Conservation (phyloP, 2,888 invertebrate species). For the Cheilosia variabilis region DNA sequence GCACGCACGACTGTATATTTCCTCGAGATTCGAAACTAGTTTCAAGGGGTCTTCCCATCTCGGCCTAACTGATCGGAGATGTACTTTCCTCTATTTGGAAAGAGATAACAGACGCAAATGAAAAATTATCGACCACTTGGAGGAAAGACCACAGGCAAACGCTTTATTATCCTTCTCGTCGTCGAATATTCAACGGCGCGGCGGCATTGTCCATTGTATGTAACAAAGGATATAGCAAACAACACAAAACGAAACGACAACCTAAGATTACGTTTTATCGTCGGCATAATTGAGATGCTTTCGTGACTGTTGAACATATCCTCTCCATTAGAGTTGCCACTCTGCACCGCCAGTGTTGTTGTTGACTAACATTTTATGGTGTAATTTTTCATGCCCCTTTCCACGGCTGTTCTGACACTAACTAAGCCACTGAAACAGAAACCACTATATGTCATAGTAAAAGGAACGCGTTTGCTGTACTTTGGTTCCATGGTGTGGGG, state of each 20-base stretch:
- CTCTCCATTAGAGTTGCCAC: conserved; percentile 63
- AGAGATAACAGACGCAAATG: conserved; percentile 30
- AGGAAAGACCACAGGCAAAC: conserved; percentile 15
- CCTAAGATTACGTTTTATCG: conserved; percentile 69
- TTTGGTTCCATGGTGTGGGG: conserved; percentile 42
- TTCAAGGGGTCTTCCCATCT: background rate
- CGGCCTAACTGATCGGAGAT: background rate
- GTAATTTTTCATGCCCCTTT: conserved; percentile 39
- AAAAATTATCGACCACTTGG: conserved; percentile 44
- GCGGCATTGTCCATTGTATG: conserved; percentile 8
- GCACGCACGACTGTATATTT: conserved; percentile 43
- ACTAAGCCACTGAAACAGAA: conserved; percentile 27
- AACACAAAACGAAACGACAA: conserved; percentile 41
- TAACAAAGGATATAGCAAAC: conserved; percentile 33
- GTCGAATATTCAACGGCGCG: conserved; percentile 42
- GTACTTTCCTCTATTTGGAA: background rate
- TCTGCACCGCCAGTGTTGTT: conserved; percentile 29
- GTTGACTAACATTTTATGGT: conserved; percentile 61
- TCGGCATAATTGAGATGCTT: conserved; percentile 67
- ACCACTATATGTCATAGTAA: conserved; percentile 25
- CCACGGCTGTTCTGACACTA: background rate
- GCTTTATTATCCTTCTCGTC: conserved; percentile 43
- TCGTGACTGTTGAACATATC: conserved; percentile 75
- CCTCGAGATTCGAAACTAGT: conserved; percentile 35
- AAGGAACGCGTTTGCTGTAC: conserved; percentile 46